Base-by-base conservation (phyloP, 2,113 vertebrate species). In the Hypanus sabinus region DNA sequence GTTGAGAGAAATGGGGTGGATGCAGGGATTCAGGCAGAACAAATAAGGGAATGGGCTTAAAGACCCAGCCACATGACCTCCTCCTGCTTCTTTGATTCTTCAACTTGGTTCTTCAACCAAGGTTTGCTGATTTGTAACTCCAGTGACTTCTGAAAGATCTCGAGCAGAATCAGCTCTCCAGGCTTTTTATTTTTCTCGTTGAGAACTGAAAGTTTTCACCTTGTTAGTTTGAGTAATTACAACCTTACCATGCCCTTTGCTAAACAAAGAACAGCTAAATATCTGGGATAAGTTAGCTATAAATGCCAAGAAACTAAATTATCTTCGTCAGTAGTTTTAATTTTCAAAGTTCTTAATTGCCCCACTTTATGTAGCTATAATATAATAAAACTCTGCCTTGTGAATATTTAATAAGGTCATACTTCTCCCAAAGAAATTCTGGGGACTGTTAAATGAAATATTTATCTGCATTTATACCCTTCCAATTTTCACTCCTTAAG, bases 211-310 rank as follows among this genome's bases (percentile, higher is more conserved):
- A 33, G 85, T 33, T 90, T 90, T 65, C 85, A 90, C 85, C 85
- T 68, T 65, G 60, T 62, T 90, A 33, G 85, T n/a, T 90, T 90
- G 85, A 90, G 85, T 68, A 90, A 90, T 90, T 90, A 68, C 85
- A 90, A 65, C 60, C 85, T 90, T 65, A 68, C 65, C 7, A 33
- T 68, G 85, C 33, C 85, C 85, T 90, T 90, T 30, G 6, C 60
- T n/a, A 90, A 90, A 62, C 85, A 90, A 68, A 90, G 27, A 68
- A 62, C 60, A 90, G 30, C 85, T 9, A 90, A 90, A 90, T 62
- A 68, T n/a, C 85, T 68, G 18, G 57, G 30, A 33, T 18, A 33
- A 90, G 85, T 62, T 90, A 62, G n/a, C 62, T 90, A 68, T 62
- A 90, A 90, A 65, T 90, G 85, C 62, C 85, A 90, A 68, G 85